Evolutionary conservation across 2,888 invertebrate species (phyloP), one percentile per base, ranked within the genome.

Genomic region (Amphimallon solstitiale): DNA sequence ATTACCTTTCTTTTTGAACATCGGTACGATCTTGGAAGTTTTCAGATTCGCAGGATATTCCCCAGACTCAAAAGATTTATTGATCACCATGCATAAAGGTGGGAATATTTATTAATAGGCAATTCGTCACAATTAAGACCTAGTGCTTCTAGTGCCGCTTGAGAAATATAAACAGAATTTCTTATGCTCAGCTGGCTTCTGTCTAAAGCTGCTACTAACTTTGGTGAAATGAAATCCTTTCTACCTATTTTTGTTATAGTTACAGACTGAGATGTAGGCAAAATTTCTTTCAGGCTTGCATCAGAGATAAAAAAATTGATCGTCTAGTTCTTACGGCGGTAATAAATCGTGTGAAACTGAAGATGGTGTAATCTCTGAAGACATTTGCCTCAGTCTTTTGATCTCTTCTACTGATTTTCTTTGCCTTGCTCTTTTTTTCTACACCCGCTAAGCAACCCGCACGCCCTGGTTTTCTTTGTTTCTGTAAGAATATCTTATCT

Each of bases 401-500:
- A 34, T 21, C 66, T 46, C 46, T 46, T 15, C 46, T 46, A n/a
- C 43, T 43, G 43, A 12, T 15, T 75, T 65, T 66, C 74, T 75
- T 45, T 77, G 73, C 5, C 23, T 2, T 23, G 23, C 23, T 23
- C 23, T 23, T 23, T 23, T 23, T 63, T n/a, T n/a, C n/a, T n/a
- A n/a, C n/a, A n/a, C n/a, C n/a, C n/a, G n/a, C n/a, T n/a, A n/a
- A n/a, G n/a, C n/a, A n/a, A n/a, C n/a, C n/a, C n/a, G n/a, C n/a
- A n/a, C n/a, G n/a, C n/a, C n/a, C n/a, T n/a, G n/a, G n/a, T n/a
- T n/a, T n/a, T n/a, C n/a, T n/a, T n/a, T n/a, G n/a, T n/a, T n/a
- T 48, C 37, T 68, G 46, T 60, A 75, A 73, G 68, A 76, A 75
- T 10, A 63, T 51, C 70, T 64, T 77, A 67, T 73, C 73, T 71